Percentiles rank a stretch among this genome's conserved stretches.
Conservation (phyloP, 2,888 invertebrate genomes). For the Branchipolynoe longqiensis region DNA sequence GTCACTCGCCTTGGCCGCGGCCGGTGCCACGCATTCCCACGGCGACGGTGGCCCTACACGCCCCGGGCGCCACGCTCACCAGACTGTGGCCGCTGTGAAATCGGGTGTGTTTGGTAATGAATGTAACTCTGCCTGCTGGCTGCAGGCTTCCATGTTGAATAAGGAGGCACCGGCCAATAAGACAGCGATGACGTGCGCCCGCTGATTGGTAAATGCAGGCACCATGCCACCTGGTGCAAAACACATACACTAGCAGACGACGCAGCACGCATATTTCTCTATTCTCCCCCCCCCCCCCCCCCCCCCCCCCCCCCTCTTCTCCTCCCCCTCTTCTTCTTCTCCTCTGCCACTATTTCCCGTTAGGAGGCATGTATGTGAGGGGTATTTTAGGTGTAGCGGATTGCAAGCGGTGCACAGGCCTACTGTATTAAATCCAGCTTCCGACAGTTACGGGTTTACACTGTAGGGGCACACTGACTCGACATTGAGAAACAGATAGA, state of each 20-base stretch:
- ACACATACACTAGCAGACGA: not conserved
- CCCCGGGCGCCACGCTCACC: not conserved
- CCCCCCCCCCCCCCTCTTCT: not conserved
- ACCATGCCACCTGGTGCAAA: constrained; percentile 41
- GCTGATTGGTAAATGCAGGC: constrained; percentile 53
- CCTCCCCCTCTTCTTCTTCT: not conserved
- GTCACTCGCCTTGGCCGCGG: not conserved
- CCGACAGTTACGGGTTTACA: too few relatives aligned
- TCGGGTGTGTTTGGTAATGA: constrained; percentile 24
- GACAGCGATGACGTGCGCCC: constrained; percentile 9
- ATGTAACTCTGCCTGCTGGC: constrained; percentile 39
- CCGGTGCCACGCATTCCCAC: not conserved
- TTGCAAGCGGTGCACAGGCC: too few relatives aligned
- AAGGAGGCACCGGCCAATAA: constrained; percentile 52
- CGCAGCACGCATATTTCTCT: not conserved
- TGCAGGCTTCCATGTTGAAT: constrained; percentile 45
- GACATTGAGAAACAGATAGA: too few relatives aligned
- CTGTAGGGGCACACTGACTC: too few relatives aligned
- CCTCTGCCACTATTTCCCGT: not conserved
- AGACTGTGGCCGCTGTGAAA: not conserved
- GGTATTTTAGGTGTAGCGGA: too few relatives aligned
- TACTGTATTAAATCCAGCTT: too few relatives aligned
- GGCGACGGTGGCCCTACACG: not conserved
- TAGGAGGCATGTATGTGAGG: too few relatives aligned
- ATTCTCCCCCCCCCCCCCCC: too few relatives aligned